A percentile compares a stretch with the other conserved stretches of the same genome.
These are phyloP conservation scores for Drosophila auraria DNA, from an alignment of 1,140 invertebrate species.

Conservation along the genomic window DNA sequence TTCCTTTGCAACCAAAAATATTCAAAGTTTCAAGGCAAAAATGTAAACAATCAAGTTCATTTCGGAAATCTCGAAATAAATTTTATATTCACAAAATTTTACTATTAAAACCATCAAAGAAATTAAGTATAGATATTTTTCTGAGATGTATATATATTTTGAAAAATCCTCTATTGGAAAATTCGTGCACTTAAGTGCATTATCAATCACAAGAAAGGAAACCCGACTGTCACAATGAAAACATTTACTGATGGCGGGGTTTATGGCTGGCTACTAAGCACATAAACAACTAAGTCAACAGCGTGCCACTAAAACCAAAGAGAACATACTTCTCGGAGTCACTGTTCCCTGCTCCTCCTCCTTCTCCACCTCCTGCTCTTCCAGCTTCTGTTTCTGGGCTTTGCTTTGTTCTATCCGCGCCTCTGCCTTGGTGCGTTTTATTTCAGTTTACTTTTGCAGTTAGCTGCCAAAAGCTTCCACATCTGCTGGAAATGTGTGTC, in stretches of 20 bases:
- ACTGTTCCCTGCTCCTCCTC: conserved; percentile 6
- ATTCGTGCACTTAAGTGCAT: background rate
- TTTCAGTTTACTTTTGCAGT: conserved; percentile 29
- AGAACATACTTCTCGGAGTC: conserved; percentile 1
- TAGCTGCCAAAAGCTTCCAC: conserved; percentile 25
- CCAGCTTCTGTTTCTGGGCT: conserved; percentile 13
- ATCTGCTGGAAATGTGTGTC: conserved; percentile 9
- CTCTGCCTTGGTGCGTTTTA: conserved; percentile 17
- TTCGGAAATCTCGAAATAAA: background rate
- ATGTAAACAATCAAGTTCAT: conserved; percentile 7
- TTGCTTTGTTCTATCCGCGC: conserved; percentile 27
- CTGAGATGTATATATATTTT: background rate
- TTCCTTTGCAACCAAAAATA: background rate
- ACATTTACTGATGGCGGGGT: background rate
- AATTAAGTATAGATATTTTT: no score
- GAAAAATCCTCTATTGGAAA: background rate
- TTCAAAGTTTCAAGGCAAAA: background rate
- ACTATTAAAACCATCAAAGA: background rate
- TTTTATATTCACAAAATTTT: no score
- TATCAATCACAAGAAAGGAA: conserved; percentile 17
- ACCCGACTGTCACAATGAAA: background rate
- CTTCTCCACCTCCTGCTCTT: background rate
- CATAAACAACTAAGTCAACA: conserved; percentile 15
- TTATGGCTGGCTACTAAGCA: background rate
- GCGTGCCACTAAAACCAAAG: background rate